A percentile compares a stretch with the other conserved stretches of the same genome.
phyloP scores from a whole-genome alignment of 2,113 vertebrate species.

The Phoenicopterus ruber region DNA sequence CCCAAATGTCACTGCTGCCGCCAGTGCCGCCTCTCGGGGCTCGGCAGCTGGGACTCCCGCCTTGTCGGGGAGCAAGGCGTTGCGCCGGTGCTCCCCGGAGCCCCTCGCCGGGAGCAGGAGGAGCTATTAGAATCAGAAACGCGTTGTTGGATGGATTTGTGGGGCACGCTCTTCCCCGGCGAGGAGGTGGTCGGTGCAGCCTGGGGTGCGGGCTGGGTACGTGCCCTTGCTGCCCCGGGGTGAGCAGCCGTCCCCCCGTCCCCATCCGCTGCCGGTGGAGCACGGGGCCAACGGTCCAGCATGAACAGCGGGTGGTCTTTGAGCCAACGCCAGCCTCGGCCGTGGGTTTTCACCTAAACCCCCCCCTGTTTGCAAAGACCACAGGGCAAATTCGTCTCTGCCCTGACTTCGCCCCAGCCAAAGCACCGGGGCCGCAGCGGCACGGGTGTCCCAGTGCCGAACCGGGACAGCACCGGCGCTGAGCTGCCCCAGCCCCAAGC shows the following conservation, averaged over 20 bases:
- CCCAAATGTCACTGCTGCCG: neutral
- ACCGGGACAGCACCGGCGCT: rapidly evolving
- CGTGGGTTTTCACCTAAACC: neutral
- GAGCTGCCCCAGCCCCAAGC: neutral
- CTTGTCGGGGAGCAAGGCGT: neutral
- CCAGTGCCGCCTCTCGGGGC: neutral
- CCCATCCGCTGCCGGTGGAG: neutral
- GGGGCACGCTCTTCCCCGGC: rapidly evolving
- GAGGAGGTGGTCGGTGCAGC: neutral
- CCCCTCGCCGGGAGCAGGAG: neutral
- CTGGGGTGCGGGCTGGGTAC: too few relatives aligned
- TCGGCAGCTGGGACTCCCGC: neutral
- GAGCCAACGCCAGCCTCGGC: neutral
- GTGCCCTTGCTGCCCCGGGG: too few relatives aligned
- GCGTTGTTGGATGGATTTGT: rapidly evolving
- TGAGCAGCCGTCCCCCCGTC: neutral
- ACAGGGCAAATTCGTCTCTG: rapidly evolving
- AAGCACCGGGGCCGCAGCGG: rapidly evolving
- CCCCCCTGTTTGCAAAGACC: rapidly evolving
- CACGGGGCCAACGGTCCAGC: neutral
- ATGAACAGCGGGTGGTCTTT: rapidly evolving
- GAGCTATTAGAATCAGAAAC: neutral
- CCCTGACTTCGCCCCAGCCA: neutral
- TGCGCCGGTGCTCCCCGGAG: neutral
- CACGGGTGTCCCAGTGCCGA: rapidly evolving